phyloP scores from a whole-genome alignment of 2,113 vertebrate species.

The Dissostichus mawsoni region DNA sequence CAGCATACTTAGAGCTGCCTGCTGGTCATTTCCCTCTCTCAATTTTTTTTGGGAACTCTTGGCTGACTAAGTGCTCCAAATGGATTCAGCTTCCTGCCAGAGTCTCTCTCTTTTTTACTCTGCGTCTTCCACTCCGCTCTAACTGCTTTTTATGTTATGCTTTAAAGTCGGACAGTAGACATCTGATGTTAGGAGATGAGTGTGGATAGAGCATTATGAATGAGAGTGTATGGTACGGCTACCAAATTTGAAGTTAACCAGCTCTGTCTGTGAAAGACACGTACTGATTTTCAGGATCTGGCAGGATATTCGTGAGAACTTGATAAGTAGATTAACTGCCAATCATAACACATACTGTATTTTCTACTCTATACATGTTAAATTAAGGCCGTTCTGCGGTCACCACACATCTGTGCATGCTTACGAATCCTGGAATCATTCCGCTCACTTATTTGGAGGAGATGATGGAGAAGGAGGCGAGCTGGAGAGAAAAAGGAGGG shows the following conservation, averaged over 20 bases:
- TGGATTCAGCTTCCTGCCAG: conserved; percentile 72
- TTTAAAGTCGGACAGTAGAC: conserved; percentile 55
- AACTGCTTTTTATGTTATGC: conserved; percentile 49
- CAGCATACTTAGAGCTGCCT: conserved; percentile 39
- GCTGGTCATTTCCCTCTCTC: conserved; percentile 65
- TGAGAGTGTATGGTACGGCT: conserved; percentile 19
- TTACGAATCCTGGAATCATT: conserved; percentile 32
- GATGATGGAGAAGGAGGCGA: conserved; percentile 11
- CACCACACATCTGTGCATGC: conserved; percentile 61
- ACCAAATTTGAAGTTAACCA: conserved; percentile 23
- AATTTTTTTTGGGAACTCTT: conserved; percentile 63
- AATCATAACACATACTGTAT: neutral
- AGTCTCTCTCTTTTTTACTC: conserved; percentile 29
- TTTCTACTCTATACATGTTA: conserved; percentile 5
- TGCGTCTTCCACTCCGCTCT: conserved; percentile 5
- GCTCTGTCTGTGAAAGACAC: neutral
- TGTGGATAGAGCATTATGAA: conserved; percentile 3
- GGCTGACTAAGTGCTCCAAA: conserved; percentile 77
- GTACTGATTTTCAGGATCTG: conserved; percentile 10
- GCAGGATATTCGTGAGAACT: conserved; percentile 12
- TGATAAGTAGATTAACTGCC: conserved; percentile 33
- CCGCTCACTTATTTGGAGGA: neutral
- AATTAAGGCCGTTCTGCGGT: conserved; percentile 24
- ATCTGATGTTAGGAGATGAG: conserved; percentile 41
- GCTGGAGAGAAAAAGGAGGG: conserved; percentile 1